Base-by-base conservation (phyloP, 2,113 vertebrate genomes). In the Lophura nycthemera region DNA sequence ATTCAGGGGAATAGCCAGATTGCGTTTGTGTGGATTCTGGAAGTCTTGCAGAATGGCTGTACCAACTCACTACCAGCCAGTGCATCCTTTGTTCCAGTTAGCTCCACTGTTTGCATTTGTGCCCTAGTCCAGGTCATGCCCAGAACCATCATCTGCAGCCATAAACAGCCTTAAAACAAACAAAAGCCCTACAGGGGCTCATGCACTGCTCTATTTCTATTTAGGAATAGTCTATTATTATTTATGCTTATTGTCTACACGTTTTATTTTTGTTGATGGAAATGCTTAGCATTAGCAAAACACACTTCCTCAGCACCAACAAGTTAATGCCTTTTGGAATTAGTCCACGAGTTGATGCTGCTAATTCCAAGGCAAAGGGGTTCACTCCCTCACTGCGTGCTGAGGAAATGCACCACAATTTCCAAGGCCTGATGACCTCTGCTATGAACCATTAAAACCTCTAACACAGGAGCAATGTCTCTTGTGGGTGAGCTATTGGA, bases 171-270 rank as follows among this genome's bases (percentile, higher is more conserved):
- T 67, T 77, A 21, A 42, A 79, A 67, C 52, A 61, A 45, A 36
- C 11, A 6, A 13, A n/a, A 27, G 29, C 6, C 5, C 4, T 21
- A 2, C 30, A 0, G 10, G 7, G 19, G 11, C 16, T 19, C 14
- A 3, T 14, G 30, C n/a, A 16, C 43, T 45, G 22, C n/a, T 76
- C 38, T 76, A 0, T 11, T 66, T 66, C 59, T 48, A 7, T 72
- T 72, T 59, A 22, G 19, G 20, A 64, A 29, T 18, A 40, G 38
- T 8, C 2, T 18, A 15, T 63, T 12, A 5, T 61, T n/a, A 48
- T 25, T 75, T 80, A 60, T 15, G 30, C 47, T 13, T 25, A 32
- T 21, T n/a, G 6, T 19, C 30, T 50, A 56, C 13, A 27, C 30
- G 6, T 50, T 79, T 88, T 25, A 32, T 32, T 24, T 74, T n/a